Evolutionary conservation across 2,113 vertebrate species (phyloP).

Genomic region (Ia io): DNA sequence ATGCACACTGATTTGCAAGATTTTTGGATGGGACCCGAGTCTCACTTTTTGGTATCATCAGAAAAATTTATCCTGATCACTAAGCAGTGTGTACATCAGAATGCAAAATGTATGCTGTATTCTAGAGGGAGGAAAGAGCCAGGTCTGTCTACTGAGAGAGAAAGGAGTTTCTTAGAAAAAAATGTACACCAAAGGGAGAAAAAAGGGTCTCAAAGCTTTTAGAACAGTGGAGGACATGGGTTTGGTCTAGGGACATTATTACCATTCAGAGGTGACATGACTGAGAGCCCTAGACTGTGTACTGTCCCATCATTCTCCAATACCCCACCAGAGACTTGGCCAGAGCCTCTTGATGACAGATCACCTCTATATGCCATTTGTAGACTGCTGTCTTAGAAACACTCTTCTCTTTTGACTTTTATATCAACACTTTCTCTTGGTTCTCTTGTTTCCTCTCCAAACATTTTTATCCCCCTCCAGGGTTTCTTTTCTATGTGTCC

Average conservation of each 20-base stretch:
- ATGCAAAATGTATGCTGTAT: not conserved
- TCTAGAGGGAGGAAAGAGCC: not conserved
- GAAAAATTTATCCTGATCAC: not conserved
- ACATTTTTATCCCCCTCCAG: not conserved
- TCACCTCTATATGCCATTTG: not conserved
- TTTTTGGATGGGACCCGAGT: not conserved
- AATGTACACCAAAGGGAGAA: not conserved
- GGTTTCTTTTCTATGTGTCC: not conserved
- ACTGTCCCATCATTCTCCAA: not conserved
- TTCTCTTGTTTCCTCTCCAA: not conserved
- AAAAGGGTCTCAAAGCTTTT: not conserved
- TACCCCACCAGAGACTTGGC: not conserved
- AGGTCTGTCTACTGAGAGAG: not conserved
- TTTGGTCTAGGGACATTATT: not conserved
- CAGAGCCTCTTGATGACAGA: not conserved
- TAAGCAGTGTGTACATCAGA: not conserved
- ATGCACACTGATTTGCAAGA: not conserved
- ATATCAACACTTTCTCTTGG: not conserved
- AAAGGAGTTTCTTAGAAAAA: not conserved
- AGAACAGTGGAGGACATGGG: not conserved
- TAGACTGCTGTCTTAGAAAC: not conserved
- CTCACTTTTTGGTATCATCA: not conserved
- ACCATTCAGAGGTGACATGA: no score
- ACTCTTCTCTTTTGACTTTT: not conserved
- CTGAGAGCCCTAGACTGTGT: not conserved